Conservation (phyloP, 2,113 vertebrate genomes). For the Rhinoderma darwinii region DNA sequence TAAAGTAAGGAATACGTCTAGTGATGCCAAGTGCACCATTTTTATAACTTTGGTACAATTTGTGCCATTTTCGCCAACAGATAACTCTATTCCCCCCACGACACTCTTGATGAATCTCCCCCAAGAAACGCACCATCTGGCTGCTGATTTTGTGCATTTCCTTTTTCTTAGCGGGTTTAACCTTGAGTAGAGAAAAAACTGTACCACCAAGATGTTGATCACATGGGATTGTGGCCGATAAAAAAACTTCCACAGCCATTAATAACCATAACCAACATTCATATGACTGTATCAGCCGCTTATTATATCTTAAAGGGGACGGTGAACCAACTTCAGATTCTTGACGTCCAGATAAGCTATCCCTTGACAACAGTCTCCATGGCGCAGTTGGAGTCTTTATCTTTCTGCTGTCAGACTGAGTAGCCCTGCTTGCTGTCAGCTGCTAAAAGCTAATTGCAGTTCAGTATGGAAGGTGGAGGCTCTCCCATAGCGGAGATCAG, state of each 20-base stretch:
- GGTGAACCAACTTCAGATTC: not conserved
- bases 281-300: not conserved
- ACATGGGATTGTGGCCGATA: not conserved
- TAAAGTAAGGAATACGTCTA: too few species aligned
- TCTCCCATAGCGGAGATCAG: not conserved
- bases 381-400: slow-evolving; percentile 11
- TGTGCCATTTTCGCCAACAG: too few species aligned
- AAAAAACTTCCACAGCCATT: not conserved
- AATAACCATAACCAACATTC: not conserved
- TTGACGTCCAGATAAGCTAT: not conserved
- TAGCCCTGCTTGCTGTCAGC: slow-evolving; percentile 12
- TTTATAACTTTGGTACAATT: too few species aligned
- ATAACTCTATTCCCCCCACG: too few species aligned
- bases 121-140: too few species aligned
- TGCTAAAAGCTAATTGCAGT: not conserved
- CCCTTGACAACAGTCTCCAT: slow-evolving; percentile 37
- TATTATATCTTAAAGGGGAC: slow-evolving; percentile 4
- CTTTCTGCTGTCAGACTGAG: not conserved
- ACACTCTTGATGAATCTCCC: too few species aligned
- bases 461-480: slow-evolving; percentile 4
- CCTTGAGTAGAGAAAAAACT: too few species aligned
- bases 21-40: too few species aligned
- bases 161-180: too few species aligned
- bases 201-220: not conserved
- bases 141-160: too few species aligned